Conservation (phyloP, 2,113 vertebrate species). For the Platycercus adscitus region DNA sequence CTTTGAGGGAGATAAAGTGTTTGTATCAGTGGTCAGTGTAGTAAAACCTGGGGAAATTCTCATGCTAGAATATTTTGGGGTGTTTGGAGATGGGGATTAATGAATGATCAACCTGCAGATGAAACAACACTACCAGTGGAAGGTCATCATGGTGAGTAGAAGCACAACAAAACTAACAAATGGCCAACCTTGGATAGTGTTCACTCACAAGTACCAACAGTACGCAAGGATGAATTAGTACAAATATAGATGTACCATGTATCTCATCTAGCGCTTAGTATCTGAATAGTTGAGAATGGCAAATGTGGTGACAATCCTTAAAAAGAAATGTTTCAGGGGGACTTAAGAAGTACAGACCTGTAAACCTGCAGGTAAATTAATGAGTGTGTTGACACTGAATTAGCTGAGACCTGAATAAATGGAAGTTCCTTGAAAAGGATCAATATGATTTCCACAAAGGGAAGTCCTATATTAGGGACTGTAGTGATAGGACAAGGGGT, state of each 20-base stretch:
- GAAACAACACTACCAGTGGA: neutral
- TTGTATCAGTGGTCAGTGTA: neutral
- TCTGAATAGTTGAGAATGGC: neutral
- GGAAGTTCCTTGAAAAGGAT: neutral
- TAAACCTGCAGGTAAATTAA: neutral
- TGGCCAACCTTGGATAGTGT: rapidly evolving
- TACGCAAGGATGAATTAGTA: neutral
- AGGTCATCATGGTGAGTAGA: neutral
- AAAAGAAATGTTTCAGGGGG: neutral
- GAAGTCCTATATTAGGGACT: neutral
- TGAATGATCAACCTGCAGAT: neutral
- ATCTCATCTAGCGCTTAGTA: neutral
- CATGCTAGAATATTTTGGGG: neutral
- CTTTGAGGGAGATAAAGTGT: neutral
- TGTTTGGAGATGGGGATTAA: neutral
- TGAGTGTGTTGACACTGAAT: neutral
- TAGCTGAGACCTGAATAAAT: neutral
- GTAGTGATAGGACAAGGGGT: too few species aligned
- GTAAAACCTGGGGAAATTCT: neutral
- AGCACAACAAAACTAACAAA: neutral
- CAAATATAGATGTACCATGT: neutral
- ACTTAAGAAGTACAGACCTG: neutral
- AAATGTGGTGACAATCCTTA: neutral
- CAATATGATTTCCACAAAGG: neutral
- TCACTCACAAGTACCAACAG: neutral